These are phyloP conservation scores for Rhopilema esculentum DNA, from an alignment of 30 jellyfish, hydroid and myxozoan genomes.

Conservation along the genomic window DNA sequence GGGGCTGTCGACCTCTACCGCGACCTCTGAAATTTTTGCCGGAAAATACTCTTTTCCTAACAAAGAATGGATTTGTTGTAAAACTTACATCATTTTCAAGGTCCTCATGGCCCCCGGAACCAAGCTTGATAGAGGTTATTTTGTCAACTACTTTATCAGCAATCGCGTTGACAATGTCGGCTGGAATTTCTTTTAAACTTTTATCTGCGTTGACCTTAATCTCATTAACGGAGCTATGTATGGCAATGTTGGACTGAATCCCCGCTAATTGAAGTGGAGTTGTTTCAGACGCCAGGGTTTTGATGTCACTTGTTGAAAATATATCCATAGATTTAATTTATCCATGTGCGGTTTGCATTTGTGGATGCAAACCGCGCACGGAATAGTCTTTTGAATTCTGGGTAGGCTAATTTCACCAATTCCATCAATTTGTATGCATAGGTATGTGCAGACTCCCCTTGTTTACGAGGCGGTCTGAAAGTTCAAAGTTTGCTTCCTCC, in stretches of 20 bases:
- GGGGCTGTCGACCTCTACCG: constrained; percentile 20
- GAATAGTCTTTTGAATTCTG: constrained; percentile 47
- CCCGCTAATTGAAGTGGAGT: constrained; percentile 32
- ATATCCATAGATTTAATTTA: constrained; percentile 58
- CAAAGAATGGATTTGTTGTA: not conserved
- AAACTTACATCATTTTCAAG: too few relatives aligned
- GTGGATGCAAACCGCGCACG: constrained; percentile 49
- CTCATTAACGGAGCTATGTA: constrained; percentile 17
- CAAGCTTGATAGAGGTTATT: not conserved
- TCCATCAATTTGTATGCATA: constrained; percentile 56
- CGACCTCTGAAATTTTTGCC: constrained; percentile 14
- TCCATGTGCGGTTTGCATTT: constrained; percentile 59
- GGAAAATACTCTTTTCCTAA: not conserved
- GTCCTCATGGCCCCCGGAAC: constrained; percentile 27
- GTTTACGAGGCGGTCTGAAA: constrained; percentile 2
- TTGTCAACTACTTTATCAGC: constrained; percentile 44
- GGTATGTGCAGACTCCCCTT: constrained; percentile 53
- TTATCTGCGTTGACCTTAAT: constrained; percentile 2
- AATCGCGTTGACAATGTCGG: constrained; percentile 8
- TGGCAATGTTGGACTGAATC: not conserved
- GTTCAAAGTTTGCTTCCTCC: not conserved
- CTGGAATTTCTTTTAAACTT: constrained; percentile 15
- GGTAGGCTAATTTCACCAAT: constrained; percentile 37
- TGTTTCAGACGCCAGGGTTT: constrained; percentile 44
- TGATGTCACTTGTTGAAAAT: constrained; percentile 3